These are phyloP conservation scores for Craniophora ligustri DNA, from an alignment of 2,888 invertebrate species.

Conservation along the genomic window DNA sequence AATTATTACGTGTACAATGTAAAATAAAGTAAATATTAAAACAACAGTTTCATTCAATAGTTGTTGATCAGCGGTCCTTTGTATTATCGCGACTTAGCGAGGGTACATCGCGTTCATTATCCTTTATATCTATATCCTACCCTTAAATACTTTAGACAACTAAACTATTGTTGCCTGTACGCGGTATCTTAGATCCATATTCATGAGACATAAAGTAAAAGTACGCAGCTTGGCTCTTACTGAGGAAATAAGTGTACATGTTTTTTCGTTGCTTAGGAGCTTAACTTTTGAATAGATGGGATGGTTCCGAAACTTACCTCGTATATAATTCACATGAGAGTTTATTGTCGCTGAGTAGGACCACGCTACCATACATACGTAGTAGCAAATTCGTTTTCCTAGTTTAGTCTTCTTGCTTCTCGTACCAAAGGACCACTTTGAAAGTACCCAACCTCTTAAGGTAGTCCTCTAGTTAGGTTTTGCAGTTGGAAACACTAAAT, in stretches of 20 bases:
- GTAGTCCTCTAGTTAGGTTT: not conserved
- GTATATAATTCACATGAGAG: not conserved
- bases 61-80: constrained; percentile 9
- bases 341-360: not conserved
- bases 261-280: not conserved
- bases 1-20: constrained; percentile 5
- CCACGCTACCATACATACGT: not conserved
- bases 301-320: not conserved
- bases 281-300: constrained; percentile 24
- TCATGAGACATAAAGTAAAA: constrained; percentile 27
- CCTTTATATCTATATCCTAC: constrained; percentile 12
- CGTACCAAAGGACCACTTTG: no score
- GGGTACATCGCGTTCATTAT: constrained; percentile 5
- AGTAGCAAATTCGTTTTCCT: not conserved
- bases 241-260: constrained; percentile 11
- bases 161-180: constrained; percentile 34
- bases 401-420: not conserved
- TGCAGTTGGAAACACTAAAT: not conserved
- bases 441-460: no score
- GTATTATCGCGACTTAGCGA: constrained; percentile 7
- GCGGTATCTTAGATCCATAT: constrained; percentile 23
- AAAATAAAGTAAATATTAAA: constrained; percentile 6
- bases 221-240: constrained; percentile 12
- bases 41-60: constrained; percentile 17
- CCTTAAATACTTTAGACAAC: constrained; percentile 16